phyloP scores from a whole-genome alignment of 2,113 vertebrate species.

The Hyla sarda region DNA sequence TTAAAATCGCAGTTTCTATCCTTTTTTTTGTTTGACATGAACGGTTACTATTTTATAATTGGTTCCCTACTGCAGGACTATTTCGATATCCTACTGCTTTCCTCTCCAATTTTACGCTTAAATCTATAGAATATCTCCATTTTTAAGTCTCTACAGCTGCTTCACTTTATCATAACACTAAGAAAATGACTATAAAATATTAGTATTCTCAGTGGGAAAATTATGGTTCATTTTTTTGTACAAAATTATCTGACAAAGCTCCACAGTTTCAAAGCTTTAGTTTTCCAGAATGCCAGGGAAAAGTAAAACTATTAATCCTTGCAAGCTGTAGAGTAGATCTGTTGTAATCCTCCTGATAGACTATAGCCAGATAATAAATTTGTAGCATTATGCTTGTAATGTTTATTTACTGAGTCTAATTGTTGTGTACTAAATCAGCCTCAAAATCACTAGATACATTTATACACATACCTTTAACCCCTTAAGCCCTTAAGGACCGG shows the following conservation, averaged over 20 bases:
- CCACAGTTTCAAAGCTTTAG: not conserved
- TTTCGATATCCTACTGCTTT: not conserved
- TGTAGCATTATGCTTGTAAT: not conserved
- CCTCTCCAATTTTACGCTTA: not conserved
- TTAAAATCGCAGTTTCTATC: not conserved
- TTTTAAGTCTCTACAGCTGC: not conserved
- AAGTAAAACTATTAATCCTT: conserved; percentile 13
- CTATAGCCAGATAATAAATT: not conserved
- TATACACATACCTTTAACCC: too few species aligned
- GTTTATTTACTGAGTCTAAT: not conserved
- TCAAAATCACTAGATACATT: not conserved
- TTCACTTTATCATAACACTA: conserved; percentile 3
- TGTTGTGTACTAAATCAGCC: not conserved
- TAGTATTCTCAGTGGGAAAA: conserved; percentile 5
- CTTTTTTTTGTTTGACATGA: not conserved
- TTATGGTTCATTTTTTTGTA: not conserved
- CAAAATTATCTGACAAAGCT: not conserved
- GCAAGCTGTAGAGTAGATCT: conserved; percentile 2
- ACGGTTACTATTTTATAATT: conserved; percentile 28
- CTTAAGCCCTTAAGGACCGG: too few species aligned
- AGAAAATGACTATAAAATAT: conserved; percentile 9
- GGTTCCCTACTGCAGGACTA: not conserved
- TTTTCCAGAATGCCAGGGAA: not conserved
- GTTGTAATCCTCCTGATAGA: conserved; percentile 12
- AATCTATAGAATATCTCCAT: conserved; percentile 6